Conservation (phyloP, 2,888 invertebrate species). For the Tetropium fuscum region DNA sequence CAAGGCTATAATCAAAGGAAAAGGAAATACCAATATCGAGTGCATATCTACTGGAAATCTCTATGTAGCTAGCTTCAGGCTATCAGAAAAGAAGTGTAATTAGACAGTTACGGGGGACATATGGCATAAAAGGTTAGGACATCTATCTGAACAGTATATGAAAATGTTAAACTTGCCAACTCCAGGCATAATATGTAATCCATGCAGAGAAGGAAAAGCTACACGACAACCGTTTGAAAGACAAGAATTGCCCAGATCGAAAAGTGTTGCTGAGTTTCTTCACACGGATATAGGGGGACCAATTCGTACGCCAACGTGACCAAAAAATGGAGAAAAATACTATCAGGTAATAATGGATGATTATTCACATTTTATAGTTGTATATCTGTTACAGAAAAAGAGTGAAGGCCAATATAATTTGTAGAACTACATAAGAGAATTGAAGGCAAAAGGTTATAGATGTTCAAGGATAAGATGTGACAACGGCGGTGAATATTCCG, state of each 20-base stretch:
- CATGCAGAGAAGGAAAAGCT: slow-evolving; percentile 30
- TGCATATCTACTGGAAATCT: too few relatives aligned
- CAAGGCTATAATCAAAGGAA: too few relatives aligned
- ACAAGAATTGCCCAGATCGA: background rate
- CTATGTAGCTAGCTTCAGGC: too few relatives aligned
- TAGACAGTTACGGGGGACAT: too few relatives aligned
- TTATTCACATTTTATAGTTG: slow-evolving; percentile 37
- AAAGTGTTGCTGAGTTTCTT: background rate
- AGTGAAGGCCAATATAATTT: too few relatives aligned
- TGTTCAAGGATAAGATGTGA: slow-evolving; percentile 24
- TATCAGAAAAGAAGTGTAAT: too few relatives aligned
- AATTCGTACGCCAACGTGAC: too few relatives aligned
- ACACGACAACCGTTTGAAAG: slow-evolving; percentile 38
- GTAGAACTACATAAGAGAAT: too few relatives aligned
- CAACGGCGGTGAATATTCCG: slow-evolving; percentile 40
- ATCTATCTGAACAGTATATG: too few relatives aligned
- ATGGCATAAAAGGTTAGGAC: too few relatives aligned
- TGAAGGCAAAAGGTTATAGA: background rate
- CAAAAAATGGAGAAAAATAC: slow-evolving; percentile 31
- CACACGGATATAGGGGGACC: background rate
- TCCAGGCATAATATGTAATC: slow-evolving; percentile 13
- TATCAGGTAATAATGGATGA: slow-evolving; percentile 42
- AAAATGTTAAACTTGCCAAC: background rate
- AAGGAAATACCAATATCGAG: too few relatives aligned
- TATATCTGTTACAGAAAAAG: slow-evolving; percentile 33